A percentile compares a stretch with the other conserved stretches of the same genome.
These are phyloP conservation scores for Squalus acanthias DNA, from an alignment of 2,797 vertebrate genomes.

Conservation along the genomic window DNA sequence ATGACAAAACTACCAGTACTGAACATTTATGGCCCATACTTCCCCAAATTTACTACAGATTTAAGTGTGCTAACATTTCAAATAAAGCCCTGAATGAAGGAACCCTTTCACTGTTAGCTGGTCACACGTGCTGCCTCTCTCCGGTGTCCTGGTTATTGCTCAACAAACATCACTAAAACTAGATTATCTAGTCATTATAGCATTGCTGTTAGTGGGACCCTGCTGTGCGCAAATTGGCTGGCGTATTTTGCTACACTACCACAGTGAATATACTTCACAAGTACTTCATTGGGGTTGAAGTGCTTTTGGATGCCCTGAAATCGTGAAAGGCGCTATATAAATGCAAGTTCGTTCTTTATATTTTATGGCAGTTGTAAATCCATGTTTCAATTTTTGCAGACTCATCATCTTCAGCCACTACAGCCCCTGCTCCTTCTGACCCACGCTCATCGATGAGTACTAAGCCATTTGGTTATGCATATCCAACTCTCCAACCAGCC, in stretches of 20 bases:
- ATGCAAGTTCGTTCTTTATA: neutral
- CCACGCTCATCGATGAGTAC: slow-evolving; percentile 60
- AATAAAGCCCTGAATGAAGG: neutral
- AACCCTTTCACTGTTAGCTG: neutral
- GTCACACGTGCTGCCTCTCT: neutral
- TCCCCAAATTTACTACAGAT: neutral
- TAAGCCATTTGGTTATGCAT: slow-evolving; percentile 77
- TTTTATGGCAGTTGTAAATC: neutral
- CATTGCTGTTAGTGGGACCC: neutral
- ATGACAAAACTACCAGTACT: neutral
- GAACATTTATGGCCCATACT: neutral
- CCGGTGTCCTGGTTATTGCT: neutral
- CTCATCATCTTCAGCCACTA: slow-evolving; percentile 57
- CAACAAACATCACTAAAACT: neutral
- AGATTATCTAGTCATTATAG: neutral
- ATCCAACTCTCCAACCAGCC: slow-evolving; percentile 72
- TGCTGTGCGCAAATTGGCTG: neutral
- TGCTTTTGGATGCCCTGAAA: neutral
- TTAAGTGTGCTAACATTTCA: neutral
- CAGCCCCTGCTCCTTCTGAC: slow-evolving; percentile 54
- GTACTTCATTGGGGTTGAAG: neutral
- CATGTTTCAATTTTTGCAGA: slow-evolving; percentile 56
- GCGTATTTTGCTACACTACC: neutral
- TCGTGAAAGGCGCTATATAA: neutral
- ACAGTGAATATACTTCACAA: neutral